Conservation (phyloP, 2,888 invertebrate species). For the Desoria tigrina region DNA sequence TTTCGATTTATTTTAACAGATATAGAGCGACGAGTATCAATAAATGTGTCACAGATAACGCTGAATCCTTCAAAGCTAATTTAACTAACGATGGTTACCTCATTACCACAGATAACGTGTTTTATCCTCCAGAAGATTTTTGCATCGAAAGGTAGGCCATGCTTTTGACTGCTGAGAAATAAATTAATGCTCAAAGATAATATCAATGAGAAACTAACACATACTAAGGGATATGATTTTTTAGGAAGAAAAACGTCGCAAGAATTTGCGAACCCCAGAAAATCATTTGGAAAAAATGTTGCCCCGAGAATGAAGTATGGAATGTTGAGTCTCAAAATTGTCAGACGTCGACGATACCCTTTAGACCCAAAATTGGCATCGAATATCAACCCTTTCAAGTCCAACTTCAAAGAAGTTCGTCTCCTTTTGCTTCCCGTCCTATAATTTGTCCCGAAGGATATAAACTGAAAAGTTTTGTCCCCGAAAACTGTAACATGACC, state of each 20-base stretch:
- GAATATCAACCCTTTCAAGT: conserved; percentile 2
- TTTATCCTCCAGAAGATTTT: conserved; percentile 28
- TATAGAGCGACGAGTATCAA: no score
- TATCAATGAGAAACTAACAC: no score
- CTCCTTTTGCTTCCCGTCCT: background rate
- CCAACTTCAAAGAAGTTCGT: background rate
- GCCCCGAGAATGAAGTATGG: conserved; percentile 22
- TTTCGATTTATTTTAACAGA: background rate
- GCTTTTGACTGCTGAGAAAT: no score
- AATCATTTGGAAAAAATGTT: conserved; percentile 33
- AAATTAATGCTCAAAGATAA: no score
- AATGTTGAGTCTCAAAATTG: background rate
- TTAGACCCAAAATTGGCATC: conserved; percentile 9
- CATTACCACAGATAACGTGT: background rate
- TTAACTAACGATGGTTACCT: conserved; percentile 33
- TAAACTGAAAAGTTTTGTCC: conserved; percentile 16
- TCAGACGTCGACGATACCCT: conserved; percentile 7
- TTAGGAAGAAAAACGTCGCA: no score
- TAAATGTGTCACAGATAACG: background rate
- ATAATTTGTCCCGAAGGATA: conserved; percentile 28
- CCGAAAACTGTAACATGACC: conserved; percentile 3
- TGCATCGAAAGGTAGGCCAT: conserved; percentile 20
- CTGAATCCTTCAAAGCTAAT: background rate
- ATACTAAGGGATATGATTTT: no score
- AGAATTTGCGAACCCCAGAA: background rate